Evolutionary conservation across 2,113 vertebrate genomes (phyloP).

Genomic region (Cavia porcellus): DNA sequence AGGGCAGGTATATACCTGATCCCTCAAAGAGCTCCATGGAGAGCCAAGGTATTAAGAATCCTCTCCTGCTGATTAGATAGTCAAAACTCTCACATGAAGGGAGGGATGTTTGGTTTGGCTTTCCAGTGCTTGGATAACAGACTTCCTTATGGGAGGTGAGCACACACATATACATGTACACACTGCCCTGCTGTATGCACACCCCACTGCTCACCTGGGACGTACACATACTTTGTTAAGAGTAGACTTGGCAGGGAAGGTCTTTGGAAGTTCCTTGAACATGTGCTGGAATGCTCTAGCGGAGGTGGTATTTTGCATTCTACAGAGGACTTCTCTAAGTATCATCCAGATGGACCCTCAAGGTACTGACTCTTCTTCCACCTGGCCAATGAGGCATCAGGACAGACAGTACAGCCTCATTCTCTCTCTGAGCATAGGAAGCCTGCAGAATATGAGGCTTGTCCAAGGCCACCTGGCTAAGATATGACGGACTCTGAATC

Average conservation of each 20-base stretch:
- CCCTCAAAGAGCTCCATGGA: not conserved
- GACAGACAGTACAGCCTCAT: not conserved
- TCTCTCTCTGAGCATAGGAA: not conserved
- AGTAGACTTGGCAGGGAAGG: not conserved
- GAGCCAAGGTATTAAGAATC: not conserved
- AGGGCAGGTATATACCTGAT: not conserved
- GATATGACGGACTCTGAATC: not conserved
- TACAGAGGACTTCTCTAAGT: not conserved
- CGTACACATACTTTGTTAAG: not conserved
- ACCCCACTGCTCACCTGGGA: not conserved
- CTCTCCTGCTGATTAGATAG: not conserved
- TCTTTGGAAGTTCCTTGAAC: not conserved
- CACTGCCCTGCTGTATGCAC: not conserved
- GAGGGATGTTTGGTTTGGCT: too few relatives aligned
- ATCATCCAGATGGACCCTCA: not conserved
- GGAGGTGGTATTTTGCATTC: not conserved
- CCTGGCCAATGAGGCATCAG: too few relatives aligned
- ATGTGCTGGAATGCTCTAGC: fast-evolving
- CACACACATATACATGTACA: fast-evolving
- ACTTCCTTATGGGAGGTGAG: not conserved
- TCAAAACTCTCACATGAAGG: not conserved
- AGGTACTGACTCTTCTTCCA: fast-evolving
- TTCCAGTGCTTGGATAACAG: not conserved
- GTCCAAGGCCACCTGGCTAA: not conserved
- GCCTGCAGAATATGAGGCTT: not conserved